Evolutionary conservation across 2,797 vertebrate genomes (phyloP).

Genomic region (Phoebastria nigripes): DNA sequence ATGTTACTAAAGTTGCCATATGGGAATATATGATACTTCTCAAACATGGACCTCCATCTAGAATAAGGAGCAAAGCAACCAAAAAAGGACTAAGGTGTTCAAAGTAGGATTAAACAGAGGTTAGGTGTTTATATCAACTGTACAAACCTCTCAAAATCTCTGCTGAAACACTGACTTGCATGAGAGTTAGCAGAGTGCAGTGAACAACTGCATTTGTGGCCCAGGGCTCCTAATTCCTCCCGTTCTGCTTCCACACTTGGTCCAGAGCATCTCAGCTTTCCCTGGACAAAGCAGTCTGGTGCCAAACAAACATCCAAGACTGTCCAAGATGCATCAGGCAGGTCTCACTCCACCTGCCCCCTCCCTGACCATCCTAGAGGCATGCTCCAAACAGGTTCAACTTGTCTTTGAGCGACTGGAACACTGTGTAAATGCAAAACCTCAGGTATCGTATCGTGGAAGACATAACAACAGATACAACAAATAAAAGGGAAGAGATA

Average conservation of each 20-base stretch:
- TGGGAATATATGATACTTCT: neutral
- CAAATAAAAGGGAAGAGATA: neutral
- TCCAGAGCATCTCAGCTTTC: neutral
- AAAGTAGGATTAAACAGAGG: neutral
- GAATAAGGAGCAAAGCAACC: neutral
- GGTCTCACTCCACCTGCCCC: neutral
- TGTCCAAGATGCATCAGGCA: neutral
- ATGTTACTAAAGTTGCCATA: neutral
- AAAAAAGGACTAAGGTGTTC: neutral
- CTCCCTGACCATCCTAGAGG: neutral
- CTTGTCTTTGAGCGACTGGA: neutral
- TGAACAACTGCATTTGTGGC: neutral
- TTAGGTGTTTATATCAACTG: neutral
- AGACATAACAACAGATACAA: neutral
- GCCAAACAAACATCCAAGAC: neutral
- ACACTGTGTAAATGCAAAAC: neutral
- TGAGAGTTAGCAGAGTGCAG: neutral
- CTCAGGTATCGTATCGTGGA: neutral
- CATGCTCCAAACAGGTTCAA: neutral
- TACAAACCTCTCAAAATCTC: neutral
- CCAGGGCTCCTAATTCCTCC: neutral
- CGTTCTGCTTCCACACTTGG: rapidly evolving
- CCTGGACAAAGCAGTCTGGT: neutral
- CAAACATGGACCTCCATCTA: neutral
- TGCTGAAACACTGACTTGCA: neutral